phyloP scores from a whole-genome alignment of 2,113 vertebrate species.

The Solea senegalensis region DNA sequence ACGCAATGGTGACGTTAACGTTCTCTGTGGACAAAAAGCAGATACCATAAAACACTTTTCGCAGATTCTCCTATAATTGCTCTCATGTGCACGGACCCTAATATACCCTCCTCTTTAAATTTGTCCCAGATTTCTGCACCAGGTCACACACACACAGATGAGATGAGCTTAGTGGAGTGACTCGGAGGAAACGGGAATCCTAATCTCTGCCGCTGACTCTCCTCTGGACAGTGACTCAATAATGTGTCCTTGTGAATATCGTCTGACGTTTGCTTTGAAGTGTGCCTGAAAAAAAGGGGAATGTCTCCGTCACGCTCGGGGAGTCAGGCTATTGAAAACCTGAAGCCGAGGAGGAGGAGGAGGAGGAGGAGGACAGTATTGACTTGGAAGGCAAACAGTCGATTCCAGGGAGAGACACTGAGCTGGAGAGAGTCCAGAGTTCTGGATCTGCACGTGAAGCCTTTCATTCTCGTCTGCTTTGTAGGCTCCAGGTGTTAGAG shows the following conservation, averaged over 20 bases:
- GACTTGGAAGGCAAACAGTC: conserved; percentile 44
- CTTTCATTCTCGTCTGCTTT: neutral
- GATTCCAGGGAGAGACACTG: conserved; percentile 31
- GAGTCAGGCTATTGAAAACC: conserved; percentile 43
- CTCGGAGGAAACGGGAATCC: conserved; percentile 5
- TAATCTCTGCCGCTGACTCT: conserved; percentile 12
- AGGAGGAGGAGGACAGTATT: conserved; percentile 20
- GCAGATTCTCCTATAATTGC: too few relatives aligned
- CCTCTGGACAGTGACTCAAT: conserved; percentile 37
- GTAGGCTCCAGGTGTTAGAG: neutral
- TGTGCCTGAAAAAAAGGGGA: conserved; percentile 24
- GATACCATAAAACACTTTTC: too few relatives aligned
- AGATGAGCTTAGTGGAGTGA: neutral
- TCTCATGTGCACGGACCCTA: too few relatives aligned
- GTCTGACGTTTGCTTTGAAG: conserved; percentile 56
- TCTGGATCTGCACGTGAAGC: conserved; percentile 18
- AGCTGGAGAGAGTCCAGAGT: conserved; percentile 42
- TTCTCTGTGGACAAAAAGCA: too few relatives aligned
- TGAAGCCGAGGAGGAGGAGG: conserved; percentile 8
- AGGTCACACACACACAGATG: too few relatives aligned
- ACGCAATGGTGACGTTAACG: too few relatives aligned
- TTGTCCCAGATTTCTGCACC: too few relatives aligned
- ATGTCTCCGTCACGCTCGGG: conserved; percentile 35
- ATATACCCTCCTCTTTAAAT: too few relatives aligned
- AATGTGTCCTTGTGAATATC: conserved; percentile 37